A percentile compares a stretch with the other conserved stretches of the same genome.
These are phyloP conservation scores for Mimumesa dahlbomi DNA, from an alignment of 2,888 invertebrate species.

Conservation along the genomic window DNA sequence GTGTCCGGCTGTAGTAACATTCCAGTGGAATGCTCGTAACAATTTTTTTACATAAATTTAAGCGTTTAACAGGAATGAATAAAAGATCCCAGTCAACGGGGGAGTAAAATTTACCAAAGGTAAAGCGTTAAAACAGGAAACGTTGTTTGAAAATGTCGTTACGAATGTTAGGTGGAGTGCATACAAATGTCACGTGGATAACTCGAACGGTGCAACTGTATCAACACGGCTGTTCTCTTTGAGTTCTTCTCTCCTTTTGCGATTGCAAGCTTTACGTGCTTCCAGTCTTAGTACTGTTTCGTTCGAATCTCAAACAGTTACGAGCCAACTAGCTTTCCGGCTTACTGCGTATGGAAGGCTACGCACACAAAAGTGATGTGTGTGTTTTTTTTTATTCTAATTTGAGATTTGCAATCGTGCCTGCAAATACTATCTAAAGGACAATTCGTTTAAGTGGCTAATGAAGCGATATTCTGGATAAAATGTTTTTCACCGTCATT, in stretches of 20 bases:
- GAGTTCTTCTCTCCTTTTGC: constrained; percentile 10
- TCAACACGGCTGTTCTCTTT: constrained; percentile 18
- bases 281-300: constrained; percentile 1
- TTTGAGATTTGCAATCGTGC: too few relatives aligned
- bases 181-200: constrained; percentile 12
- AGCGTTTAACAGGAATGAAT: constrained; percentile 1
- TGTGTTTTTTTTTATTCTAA: too few relatives aligned
- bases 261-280: constrained; percentile 11
- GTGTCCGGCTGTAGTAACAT: too few relatives aligned
- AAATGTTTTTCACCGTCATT: too few relatives aligned
- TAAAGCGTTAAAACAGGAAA: constrained; percentile 15
- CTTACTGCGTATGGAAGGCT: constrained; percentile 4
- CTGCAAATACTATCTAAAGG: too few relatives aligned
- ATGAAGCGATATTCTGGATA: too few relatives aligned
- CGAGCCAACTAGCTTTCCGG: background rate
- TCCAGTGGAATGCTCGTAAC: background rate
- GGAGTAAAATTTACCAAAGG: constrained; percentile 10
- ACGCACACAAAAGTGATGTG: background rate
- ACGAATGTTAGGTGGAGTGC: constrained; percentile 7
- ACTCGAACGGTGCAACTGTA: constrained; percentile 22
- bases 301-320: constrained; percentile 13
- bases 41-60: background rate
- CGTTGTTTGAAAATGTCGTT: constrained; percentile 6
- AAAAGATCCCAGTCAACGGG: background rate
- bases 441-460: too few relatives aligned